A percentile compares a stretch with the other conserved stretches of the same genome.
phyloP scores from a whole-genome alignment of 1,140 invertebrate genomes.

The Polyergus mexicanus region DNA sequence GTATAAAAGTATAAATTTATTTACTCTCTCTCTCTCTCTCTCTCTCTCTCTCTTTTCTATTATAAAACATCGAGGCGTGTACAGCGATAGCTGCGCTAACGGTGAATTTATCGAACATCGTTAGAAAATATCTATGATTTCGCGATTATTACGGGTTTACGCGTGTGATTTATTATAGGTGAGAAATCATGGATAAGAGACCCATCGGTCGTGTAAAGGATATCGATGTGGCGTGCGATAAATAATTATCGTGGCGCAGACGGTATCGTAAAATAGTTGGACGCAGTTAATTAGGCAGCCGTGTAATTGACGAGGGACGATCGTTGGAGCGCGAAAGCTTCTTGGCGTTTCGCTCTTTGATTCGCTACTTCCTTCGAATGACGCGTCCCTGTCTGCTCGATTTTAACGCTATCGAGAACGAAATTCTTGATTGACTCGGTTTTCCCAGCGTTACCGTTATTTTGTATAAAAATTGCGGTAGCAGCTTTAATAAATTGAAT shows the following conservation, averaged over 20 bases:
- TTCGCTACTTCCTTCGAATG: conserved; percentile 42
- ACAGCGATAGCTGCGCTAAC: conserved; percentile 2
- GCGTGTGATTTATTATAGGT: conserved; percentile 56
- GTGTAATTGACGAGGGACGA: conserved; percentile 63
- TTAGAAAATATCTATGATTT: conserved; percentile 52
- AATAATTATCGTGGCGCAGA: conserved; percentile 58
- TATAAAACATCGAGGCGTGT: neutral
- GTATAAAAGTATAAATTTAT: neutral
- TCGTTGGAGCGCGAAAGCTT: conserved; percentile 56
- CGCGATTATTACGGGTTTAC: conserved; percentile 46
- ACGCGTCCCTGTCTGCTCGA: conserved; percentile 30
- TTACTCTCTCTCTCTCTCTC: neutral
- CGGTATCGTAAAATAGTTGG: conserved; percentile 64
- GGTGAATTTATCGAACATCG: conserved; percentile 25
- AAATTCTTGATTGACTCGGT: conserved; percentile 27
- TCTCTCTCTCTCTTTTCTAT: neutral
- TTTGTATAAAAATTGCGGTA: neutral
- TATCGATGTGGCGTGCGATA: conserved; percentile 59
- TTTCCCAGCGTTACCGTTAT: neutral
- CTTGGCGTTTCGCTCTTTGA: conserved; percentile 50
- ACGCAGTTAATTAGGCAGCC: conserved; percentile 65
- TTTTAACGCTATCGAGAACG: conserved; percentile 52
- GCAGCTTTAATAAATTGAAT: neutral
- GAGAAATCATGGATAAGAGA: conserved; percentile 47
- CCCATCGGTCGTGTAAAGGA: conserved; percentile 46